Evolutionary conservation across 2,888 invertebrate genomes (phyloP).

Genomic region (Tiliacea aurago): DNA sequence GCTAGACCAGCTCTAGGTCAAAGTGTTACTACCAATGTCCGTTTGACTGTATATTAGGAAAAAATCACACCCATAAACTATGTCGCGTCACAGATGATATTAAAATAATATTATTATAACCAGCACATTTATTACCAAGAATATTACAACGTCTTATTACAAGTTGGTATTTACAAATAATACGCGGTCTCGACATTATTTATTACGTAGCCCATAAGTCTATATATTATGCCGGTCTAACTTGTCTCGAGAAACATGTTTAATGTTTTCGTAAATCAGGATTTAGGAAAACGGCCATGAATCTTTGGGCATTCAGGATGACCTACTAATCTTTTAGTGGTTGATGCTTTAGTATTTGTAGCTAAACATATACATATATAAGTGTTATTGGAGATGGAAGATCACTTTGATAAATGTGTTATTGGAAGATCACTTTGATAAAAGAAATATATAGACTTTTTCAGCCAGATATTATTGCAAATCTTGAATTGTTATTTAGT

Average conservation of each 20-base stretch:
- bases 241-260: constrained; percentile 43
- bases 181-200: constrained; percentile 54
- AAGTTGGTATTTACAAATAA: constrained; percentile 50
- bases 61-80: not conserved
- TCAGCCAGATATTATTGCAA: not conserved
- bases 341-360: constrained; percentile 3
- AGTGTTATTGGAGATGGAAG: not conserved
- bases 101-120: constrained; percentile 27
- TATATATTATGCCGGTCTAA: constrained; percentile 44
- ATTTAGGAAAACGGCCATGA: constrained; percentile 19
- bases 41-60: not conserved
- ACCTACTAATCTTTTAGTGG: constrained; percentile 22
- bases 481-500: not conserved
- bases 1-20: not conserved
- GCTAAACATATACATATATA: constrained; percentile 1
- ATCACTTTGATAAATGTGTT: not conserved
- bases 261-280: constrained; percentile 55
- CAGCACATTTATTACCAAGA: constrained; percentile 27
- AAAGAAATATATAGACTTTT: not conserved
- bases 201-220: constrained; percentile 42
- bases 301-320: constrained; percentile 32
- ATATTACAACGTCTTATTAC: constrained; percentile 52
- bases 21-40: not conserved
- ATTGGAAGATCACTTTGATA: not conserved
- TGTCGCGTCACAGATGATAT: constrained; percentile 20